phyloP scores from a whole-genome alignment of 2,797 vertebrate species.

The Agapornis canus region DNA sequence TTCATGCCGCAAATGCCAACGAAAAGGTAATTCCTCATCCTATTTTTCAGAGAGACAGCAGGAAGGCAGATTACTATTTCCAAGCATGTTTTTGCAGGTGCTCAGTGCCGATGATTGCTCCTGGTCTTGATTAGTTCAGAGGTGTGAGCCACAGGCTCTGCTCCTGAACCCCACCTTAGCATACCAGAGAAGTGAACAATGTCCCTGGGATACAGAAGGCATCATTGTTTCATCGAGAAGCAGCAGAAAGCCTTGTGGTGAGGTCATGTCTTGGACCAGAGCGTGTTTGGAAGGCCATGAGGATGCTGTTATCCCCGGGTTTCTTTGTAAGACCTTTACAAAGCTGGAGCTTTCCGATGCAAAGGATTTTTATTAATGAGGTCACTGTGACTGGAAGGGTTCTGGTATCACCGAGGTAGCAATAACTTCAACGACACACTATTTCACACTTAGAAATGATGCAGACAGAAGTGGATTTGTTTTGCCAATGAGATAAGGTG shows the following conservation, averaged over 20 bases:
- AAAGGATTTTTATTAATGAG: not conserved
- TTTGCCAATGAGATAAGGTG: constrained; percentile 3
- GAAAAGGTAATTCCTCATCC: not conserved
- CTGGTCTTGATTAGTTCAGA: not conserved
- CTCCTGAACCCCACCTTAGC: not conserved
- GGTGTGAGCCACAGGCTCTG: not conserved
- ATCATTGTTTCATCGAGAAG: not conserved
- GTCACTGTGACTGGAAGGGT: not conserved
- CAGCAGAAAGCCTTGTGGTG: not conserved
- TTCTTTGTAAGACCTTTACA: not conserved
- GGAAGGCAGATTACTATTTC: not conserved
- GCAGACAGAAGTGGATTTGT: not conserved
- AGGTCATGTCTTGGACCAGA: constrained; percentile 53
- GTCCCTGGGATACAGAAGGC: not conserved
- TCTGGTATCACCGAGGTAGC: accelerated
- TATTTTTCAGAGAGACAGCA: not conserved
- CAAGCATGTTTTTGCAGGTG: not conserved
- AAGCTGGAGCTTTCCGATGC: accelerated
- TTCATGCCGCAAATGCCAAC: not conserved
- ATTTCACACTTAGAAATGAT: not conserved
- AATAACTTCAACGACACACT: not conserved
- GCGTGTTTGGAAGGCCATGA: not conserved
- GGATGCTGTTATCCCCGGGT: not conserved
- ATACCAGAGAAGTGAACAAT: not conserved
- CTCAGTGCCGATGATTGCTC: not conserved